Evolutionary conservation across 92 coral and sea anemone species (phyloP).

Genomic region (Muricea muricata): DNA sequence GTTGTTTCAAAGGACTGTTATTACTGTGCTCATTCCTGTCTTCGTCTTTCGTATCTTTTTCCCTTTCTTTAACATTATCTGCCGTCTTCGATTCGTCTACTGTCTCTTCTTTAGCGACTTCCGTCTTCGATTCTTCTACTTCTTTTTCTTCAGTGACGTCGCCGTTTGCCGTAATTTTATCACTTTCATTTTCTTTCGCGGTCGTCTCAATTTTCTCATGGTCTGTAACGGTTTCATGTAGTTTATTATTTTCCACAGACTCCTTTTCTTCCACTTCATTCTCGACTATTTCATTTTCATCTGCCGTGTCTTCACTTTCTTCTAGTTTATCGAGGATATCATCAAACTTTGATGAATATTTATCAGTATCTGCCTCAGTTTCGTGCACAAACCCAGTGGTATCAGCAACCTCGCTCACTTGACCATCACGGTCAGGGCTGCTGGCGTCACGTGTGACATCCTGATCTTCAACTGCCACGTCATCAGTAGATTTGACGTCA

Average conservation of each 20-base stretch:
- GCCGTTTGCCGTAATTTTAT: conserved; percentile 1
- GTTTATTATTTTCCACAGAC: not conserved
- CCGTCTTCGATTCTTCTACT: conserved; percentile 14
- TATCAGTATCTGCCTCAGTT: conserved; percentile 53
- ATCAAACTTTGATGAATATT: conserved; percentile 88
- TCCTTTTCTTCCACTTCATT: conserved; percentile 2
- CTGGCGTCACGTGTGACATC: too few species aligned
- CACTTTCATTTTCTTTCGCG: conserved; percentile 14
- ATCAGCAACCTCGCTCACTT: not conserved
- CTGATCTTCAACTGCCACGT: not conserved
- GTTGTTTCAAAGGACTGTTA: not conserved
- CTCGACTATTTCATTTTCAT: conserved; percentile 9
- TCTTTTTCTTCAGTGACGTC: not conserved
- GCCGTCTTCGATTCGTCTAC: too few species aligned
- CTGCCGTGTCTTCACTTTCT: conserved; percentile 59
- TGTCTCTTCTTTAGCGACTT: too few species aligned
- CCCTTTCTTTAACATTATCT: conserved; percentile 3
- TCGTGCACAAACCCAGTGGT: conserved; percentile 28
- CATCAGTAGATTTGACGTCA: conserved; percentile 12
- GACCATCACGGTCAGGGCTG: conserved; percentile 20
- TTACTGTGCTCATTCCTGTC: conserved; percentile 11
- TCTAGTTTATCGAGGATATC: conserved; percentile 74
- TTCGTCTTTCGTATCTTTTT: conserved; percentile 33
- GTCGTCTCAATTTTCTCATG: conserved; percentile 2
- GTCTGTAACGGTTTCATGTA: not conserved